Conservation (phyloP, 2,888 invertebrate species). For the Scaptomyza reducta region DNA sequence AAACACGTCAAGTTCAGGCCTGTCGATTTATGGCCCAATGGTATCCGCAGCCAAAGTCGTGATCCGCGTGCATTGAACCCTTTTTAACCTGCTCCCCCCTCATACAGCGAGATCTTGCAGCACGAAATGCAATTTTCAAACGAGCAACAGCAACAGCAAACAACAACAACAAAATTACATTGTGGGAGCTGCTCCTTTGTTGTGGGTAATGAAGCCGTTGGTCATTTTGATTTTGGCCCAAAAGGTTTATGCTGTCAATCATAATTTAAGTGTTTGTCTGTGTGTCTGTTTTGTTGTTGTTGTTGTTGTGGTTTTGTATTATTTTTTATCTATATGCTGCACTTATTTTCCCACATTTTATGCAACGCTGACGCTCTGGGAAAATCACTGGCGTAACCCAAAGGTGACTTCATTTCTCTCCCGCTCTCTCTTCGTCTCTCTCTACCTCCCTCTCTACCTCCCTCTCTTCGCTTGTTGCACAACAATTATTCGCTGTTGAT, state of each 20-base stretch:
- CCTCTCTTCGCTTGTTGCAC: constrained; percentile 33
- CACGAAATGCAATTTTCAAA: constrained; percentile 76
- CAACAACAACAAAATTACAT: constrained; percentile 28
- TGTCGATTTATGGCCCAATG: constrained; percentile 43
- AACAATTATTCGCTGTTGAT: constrained; percentile 53
- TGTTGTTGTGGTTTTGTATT: background rate
- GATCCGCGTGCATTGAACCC: constrained; percentile 82
- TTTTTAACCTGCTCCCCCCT: constrained; percentile 1
- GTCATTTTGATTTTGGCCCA: constrained; percentile 26
- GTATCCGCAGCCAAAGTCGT: constrained; percentile 66
- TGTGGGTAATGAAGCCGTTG: constrained; percentile 69
- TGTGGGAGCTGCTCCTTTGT: constrained; percentile 69
- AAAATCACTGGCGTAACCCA: constrained; percentile 72
- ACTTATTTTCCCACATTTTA: constrained; percentile 71
- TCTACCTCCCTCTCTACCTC: background rate
- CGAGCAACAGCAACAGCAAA: constrained; percentile 14
- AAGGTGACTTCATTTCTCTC: constrained; percentile 6
- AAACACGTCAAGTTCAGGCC: constrained; percentile 54
- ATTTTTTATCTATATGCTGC: constrained; percentile 16
- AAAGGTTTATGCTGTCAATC: constrained; percentile 63
- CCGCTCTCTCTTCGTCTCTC: background rate
- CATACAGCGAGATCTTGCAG: constrained; percentile 32
- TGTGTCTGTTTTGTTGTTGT: background rate
- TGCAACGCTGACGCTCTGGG: constrained; percentile 62
- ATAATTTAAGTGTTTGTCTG: constrained; percentile 45